Conservation (phyloP, 2,797 vertebrate genomes). For the Hydrolagus colliei region DNA sequence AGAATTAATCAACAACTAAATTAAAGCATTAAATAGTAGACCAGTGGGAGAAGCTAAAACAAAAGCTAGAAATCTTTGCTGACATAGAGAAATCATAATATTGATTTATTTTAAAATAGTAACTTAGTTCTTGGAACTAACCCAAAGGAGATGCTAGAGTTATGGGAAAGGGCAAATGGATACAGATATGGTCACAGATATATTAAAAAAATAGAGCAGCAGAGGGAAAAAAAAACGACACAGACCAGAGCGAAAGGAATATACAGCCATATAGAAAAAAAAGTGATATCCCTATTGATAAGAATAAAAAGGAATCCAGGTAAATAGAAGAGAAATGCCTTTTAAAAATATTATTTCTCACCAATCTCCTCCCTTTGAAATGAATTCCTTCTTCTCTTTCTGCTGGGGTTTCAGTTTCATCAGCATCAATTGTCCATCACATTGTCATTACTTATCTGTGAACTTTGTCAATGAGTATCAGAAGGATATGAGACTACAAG, state of each 20-base stretch:
- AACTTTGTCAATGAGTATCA: too few relatives aligned
- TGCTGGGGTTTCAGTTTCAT: too few relatives aligned
- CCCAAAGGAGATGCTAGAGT: slow-evolving; percentile 32
- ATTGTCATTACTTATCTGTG: too few relatives aligned
- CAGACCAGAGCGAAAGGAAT: neutral
- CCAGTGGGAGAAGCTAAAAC: neutral
- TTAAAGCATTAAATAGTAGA: neutral
- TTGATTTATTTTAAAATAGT: slow-evolving; percentile 33
- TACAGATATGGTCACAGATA: slow-evolving; percentile 35
- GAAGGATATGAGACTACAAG: too few relatives aligned
- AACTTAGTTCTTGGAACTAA: slow-evolving; percentile 35
- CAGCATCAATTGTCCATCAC: too few relatives aligned
- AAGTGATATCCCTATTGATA: slow-evolving; percentile 9
- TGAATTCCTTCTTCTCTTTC: too few relatives aligned
- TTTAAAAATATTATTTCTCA: too few relatives aligned
- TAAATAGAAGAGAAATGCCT: too few relatives aligned
- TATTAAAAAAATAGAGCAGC: slow-evolving; percentile 30
- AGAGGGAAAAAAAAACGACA: neutral
- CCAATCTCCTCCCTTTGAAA: too few relatives aligned
- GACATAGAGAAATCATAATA: neutral
- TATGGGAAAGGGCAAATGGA: slow-evolving; percentile 40
- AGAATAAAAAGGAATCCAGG: too few relatives aligned
- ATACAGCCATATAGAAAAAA: slow-evolving; percentile 29
- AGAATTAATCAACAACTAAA: slow-evolving; percentile 9
- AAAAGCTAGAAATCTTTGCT: neutral